Evolutionary conservation across 2,113 vertebrate species (phyloP).

Genomic region (Bettongia penicillata): DNA sequence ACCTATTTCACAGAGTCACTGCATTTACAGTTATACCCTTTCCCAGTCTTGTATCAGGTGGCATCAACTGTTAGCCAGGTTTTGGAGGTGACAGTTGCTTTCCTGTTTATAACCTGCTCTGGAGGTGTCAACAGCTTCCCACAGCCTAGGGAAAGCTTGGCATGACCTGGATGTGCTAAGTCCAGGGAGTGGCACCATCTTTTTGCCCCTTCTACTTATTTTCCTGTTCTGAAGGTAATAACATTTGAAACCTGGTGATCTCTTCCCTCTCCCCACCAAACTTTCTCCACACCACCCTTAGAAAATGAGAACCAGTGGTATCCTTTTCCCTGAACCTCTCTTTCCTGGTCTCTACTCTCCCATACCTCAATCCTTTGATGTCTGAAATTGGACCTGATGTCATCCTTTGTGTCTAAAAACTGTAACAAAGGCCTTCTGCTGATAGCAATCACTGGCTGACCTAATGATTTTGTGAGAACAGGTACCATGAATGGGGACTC

Average conservation of each 20-base stretch:
- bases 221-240: not conserved
- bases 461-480: not conserved
- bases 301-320: not conserved
- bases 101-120: not conserved
- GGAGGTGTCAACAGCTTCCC: too few relatives aligned
- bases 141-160: not conserved
- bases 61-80: not conserved
- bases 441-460: not conserved
- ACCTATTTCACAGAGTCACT: not conserved
- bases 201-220: not conserved
- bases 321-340: not conserved
- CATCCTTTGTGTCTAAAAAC: not conserved
- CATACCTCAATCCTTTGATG: not conserved
- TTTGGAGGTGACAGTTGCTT: not conserved
- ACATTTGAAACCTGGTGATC: not conserved
- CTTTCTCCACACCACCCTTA: not conserved
- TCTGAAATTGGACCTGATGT: not conserved
- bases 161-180: not conserved
- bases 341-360: not conserved
- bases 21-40: not conserved
- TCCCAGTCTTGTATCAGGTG: not conserved
- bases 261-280: not conserved
- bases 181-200: not conserved
- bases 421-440: not conserved
- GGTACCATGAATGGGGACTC: not conserved